Base-by-base conservation (phyloP, 2,888 invertebrate species). In the Muschampia plurimacula region DNA sequence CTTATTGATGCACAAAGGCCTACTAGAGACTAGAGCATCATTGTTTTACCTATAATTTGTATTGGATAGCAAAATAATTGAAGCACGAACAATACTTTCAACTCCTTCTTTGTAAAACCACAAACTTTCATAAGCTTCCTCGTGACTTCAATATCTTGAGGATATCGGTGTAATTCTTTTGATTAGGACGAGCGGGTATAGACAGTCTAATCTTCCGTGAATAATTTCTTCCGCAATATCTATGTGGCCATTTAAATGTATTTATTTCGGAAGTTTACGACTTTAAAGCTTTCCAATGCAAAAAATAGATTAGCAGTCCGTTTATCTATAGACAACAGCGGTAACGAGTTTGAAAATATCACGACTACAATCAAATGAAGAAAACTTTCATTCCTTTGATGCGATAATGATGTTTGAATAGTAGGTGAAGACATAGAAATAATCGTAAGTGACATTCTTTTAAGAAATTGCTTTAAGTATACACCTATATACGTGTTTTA, bases 321-420 rank as follows among this genome's bases (percentile, higher is more conserved):
- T 72, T 72, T 72, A 72, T 72, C 67, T 72, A 15, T 55, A 52
- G 72, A 67, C 67, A 72, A 62, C 62, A 75, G 75, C 74, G 77
- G 77, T 75, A 78, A 80, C 78, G 74, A 82, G 76, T 75, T 59
- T 71, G 76, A 76, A 76, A 79, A 77, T 79, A 77, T 80, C 73
- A 75, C 77, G 76, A 83, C 83, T 79, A 77, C 66, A 81, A 82
- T 78, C 77, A 78, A 80, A 78, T 80, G 83, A 81, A 82, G 77
- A 86, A 80, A 81, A 83, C 82, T 84, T 84, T 83, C 82, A 80
- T 83, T 79, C 74, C 76, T 77, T 83, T 83, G 77, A 83, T 81
- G 74, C 74, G 73, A 78, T 83, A 86, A 84, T 83, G 79, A 79
- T 74, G 79, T 79, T 74, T 75, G 73, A 76, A 74, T 68, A 72